phyloP scores from a whole-genome alignment of 2,888 invertebrate genomes.

The Oeneis ivallda region DNA sequence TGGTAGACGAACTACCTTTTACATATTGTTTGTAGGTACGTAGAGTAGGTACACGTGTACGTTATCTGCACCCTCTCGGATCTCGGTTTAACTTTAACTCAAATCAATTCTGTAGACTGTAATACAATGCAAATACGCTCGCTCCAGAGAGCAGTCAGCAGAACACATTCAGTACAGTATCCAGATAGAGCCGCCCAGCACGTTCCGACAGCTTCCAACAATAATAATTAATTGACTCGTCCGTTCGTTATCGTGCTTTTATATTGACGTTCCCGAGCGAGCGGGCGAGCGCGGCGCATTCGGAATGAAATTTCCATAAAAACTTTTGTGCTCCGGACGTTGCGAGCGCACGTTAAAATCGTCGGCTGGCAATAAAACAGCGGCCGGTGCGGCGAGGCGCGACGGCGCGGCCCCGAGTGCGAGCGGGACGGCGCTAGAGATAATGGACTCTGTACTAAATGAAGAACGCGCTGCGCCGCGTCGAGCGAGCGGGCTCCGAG shows the following conservation, averaged over 20 bases:
- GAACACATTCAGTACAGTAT: conserved; percentile 55
- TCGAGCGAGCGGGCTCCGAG: conserved; percentile 69
- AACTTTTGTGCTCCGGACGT: conserved; percentile 82
- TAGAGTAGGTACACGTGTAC: neutral
- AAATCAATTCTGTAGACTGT: conserved; percentile 43
- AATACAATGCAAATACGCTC: conserved; percentile 43
- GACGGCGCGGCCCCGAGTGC: conserved; percentile 73
- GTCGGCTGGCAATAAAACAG: conserved; percentile 82
- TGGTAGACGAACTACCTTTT: neutral
- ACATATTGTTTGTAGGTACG: neutral
- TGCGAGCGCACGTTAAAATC: conserved; percentile 82
- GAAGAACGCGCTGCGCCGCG: conserved; percentile 77
- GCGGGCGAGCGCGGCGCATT: conserved; percentile 78
- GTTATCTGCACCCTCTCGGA: conserved; percentile 26
- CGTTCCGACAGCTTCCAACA: conserved; percentile 78
- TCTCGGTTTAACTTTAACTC: conserved; percentile 31
- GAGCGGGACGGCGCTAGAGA: conserved; percentile 71
- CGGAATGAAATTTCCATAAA: conserved; percentile 82
- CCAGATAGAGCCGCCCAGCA: conserved; percentile 65
- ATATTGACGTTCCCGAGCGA: conserved; percentile 79
- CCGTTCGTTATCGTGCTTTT: conserved; percentile 82
- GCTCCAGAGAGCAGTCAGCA: conserved; percentile 46
- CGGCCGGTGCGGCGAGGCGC: conserved; percentile 80
- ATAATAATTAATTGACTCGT: conserved; percentile 82
- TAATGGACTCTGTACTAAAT: conserved; percentile 79